These are phyloP conservation scores for Siderastrea siderea DNA, from an alignment of 92 coral and sea anemone genomes.

Conservation along the genomic window DNA sequence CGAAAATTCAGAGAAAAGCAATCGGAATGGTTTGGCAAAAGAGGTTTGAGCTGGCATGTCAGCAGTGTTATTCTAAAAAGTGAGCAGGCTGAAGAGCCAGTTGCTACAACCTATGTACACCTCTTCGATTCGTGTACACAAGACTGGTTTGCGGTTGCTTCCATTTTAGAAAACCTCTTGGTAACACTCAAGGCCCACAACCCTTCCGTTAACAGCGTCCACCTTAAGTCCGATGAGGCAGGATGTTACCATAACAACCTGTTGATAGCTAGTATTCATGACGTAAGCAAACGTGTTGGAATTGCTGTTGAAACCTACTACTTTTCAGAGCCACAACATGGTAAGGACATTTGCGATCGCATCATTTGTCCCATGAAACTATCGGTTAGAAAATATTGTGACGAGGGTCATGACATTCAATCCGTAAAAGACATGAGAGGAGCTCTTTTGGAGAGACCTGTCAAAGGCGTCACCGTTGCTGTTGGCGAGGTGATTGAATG, in stretches of 20 bases:
- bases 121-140: constrained; percentile 75
- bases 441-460: constrained; percentile 67
- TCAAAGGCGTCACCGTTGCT: constrained; percentile 69
- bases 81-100: constrained; percentile 18
- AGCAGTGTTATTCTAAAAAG: constrained; percentile 36
- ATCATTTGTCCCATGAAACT: constrained; percentile 71
- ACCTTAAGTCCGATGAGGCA: constrained; percentile 71
- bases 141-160: constrained; percentile 80
- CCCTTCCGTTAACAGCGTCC: constrained; percentile 45
- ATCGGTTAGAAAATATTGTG: constrained; percentile 52
- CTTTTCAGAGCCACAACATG: constrained; percentile 77
- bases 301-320: constrained; percentile 49
- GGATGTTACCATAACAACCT: constrained; percentile 78
- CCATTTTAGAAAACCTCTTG: constrained; percentile 67
- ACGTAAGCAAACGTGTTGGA: constrained; percentile 52
- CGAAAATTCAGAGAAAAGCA: constrained; percentile 55
- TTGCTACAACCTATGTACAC: constrained; percentile 44
- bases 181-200: constrained; percentile 33
- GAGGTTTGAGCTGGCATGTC: constrained; percentile 66
- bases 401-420: constrained; percentile 69
- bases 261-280: constrained; percentile 48
- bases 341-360: constrained; percentile 72
- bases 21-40: constrained; percentile 54
- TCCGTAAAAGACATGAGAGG: constrained; percentile 65
- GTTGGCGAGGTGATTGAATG: constrained; percentile 55